These are phyloP conservation scores for Aphelinus certus DNA, from an alignment of 1,140 invertebrate genomes.

Conservation along the genomic window DNA sequence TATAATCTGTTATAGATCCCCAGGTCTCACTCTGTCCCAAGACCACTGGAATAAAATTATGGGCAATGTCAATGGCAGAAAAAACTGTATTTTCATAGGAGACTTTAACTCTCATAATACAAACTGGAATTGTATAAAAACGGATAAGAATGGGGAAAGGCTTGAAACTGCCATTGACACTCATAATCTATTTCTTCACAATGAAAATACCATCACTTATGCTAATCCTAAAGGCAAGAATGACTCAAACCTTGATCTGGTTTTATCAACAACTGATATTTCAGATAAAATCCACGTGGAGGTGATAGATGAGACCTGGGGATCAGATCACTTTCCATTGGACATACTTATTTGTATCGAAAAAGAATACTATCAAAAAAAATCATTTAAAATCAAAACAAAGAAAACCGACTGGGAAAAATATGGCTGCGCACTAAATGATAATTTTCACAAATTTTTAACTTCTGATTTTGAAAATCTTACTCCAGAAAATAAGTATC, in stretches of 20 bases:
- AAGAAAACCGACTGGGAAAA: constrained; percentile 19
- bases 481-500: background rate
- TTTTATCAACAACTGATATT: constrained; percentile 1
- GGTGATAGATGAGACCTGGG: background rate
- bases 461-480: too few relatives aligned
- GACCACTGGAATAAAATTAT: background rate
- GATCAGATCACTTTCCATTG: background rate
- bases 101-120: too few relatives aligned
- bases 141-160: background rate
- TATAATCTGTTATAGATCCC: background rate
- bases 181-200: background rate
- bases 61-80: background rate
- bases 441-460: too few relatives aligned
- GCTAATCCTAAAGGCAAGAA: constrained; percentile 7
- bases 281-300: background rate
- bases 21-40: background rate
- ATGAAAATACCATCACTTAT: background rate
- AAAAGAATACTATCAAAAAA: too few relatives aligned
- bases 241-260: constrained; percentile 1
- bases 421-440: background rate
- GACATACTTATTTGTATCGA: constrained; percentile 39
- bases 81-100: background rate
- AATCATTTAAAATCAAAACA: constrained; percentile 33
- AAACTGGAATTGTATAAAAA: constrained; percentile 15
- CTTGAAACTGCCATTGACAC: background rate